A percentile compares a stretch with the other conserved stretches of the same genome.
phyloP scores from a whole-genome alignment of 2,888 invertebrate species.

The Tachina lurida region DNA sequence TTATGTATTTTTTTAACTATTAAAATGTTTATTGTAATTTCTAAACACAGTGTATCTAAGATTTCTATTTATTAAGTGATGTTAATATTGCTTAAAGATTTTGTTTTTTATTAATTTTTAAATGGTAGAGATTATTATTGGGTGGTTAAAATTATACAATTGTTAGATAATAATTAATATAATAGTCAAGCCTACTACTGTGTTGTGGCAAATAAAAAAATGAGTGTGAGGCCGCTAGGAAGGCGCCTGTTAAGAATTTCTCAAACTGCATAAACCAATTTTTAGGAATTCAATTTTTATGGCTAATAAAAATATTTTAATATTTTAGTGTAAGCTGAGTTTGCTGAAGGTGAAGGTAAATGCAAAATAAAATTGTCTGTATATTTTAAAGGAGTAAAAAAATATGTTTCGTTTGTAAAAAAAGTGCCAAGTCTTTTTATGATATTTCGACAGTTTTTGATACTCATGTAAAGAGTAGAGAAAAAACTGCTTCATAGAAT shows the following conservation, averaged over 20 bases:
- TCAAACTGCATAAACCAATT: background rate
- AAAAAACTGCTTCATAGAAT: too few relatives aligned
- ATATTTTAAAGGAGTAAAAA: too few relatives aligned
- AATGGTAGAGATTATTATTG: conserved; percentile 34
- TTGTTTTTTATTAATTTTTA: conserved; percentile 23
- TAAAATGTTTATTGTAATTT: background rate
- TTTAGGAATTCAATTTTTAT: background rate
- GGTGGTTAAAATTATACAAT: conserved; percentile 38
- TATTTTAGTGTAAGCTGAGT: background rate
- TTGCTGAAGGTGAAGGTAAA: too few relatives aligned
- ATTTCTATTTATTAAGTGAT: conserved; percentile 62
- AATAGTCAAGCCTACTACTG: conserved; percentile 36
- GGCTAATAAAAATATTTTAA: background rate
- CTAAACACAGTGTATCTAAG: background rate
- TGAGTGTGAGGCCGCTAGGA: background rate
- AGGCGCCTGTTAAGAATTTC: conserved; percentile 66
- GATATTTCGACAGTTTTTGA: too few relatives aligned
- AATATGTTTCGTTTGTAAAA: too few relatives aligned
- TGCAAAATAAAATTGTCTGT: too few relatives aligned
- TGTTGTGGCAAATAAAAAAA: conserved; percentile 41
- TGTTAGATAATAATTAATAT: conserved; percentile 44
- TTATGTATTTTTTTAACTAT: conserved; percentile 5
- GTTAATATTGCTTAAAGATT: conserved; percentile 35
- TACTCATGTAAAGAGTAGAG: too few relatives aligned
- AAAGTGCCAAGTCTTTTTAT: too few relatives aligned